Evolutionary conservation across 2,113 vertebrate species (phyloP).

Genomic region (Sorex araneus): DNA sequence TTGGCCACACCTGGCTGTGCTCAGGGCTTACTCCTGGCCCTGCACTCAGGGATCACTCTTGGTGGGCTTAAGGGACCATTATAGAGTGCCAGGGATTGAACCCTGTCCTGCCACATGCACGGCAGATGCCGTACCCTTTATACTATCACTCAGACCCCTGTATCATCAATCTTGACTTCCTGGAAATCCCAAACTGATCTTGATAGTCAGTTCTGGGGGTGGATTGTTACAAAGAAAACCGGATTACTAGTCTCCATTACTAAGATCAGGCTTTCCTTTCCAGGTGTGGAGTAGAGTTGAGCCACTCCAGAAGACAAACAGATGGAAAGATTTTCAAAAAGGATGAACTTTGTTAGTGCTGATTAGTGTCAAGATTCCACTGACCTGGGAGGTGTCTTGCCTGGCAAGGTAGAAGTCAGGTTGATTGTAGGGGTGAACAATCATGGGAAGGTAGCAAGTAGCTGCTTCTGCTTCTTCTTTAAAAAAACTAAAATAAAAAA

Average conservation of each 20-base stretch:
- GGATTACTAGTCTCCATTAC: background rate
- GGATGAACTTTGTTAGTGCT: background rate
- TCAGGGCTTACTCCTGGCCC: too few relatives aligned
- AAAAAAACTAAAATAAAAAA: too few relatives aligned
- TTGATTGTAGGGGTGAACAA: background rate
- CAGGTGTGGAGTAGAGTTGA: background rate
- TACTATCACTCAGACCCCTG: too few relatives aligned
- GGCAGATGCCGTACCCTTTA: too few relatives aligned
- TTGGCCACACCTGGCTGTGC: too few relatives aligned
- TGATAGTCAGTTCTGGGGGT: background rate
- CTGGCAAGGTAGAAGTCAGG: background rate
- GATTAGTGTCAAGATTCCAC: background rate
- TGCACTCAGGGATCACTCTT: too few relatives aligned
- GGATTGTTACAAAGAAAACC: background rate
- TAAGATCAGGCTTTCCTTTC: background rate
- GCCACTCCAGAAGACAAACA: too few relatives aligned
- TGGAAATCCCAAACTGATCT: slow-evolving; percentile 21
- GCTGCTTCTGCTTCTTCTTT: too few relatives aligned
- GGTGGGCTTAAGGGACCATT: too few relatives aligned
- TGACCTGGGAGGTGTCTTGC: background rate
- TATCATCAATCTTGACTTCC: background rate
- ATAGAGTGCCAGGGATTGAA: too few relatives aligned
- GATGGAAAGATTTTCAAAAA: background rate
- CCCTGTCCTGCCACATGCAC: too few relatives aligned
- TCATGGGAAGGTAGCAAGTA: too few relatives aligned